phyloP scores from a whole-genome alignment of 2,888 invertebrate species.

The Griposia aprilina region DNA sequence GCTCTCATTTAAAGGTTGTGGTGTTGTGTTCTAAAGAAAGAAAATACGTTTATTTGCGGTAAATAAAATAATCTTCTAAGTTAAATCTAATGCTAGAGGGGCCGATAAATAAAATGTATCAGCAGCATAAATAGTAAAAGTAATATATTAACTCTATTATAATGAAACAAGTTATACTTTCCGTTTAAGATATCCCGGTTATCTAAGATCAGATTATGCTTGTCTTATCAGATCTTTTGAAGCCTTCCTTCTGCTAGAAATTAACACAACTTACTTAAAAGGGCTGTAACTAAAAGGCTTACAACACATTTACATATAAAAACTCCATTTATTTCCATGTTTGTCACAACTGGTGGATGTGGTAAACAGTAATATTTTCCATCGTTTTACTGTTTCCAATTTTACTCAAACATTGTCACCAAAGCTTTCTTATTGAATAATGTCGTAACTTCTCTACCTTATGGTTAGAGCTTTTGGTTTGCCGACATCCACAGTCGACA shows the following conservation, averaged over 20 bases:
- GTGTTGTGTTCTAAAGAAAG: no score
- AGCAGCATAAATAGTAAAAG: not conserved
- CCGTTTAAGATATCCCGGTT: not conserved
- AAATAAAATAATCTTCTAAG: no score
- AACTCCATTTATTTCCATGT: conserved; percentile 26
- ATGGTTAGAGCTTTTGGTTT: conserved; percentile 43
- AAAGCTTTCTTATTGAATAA: conserved; percentile 47
- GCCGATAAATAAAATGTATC: not conserved
- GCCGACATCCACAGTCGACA: conserved; percentile 27
- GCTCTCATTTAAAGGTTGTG: not conserved
- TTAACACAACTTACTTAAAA: conserved; percentile 15
- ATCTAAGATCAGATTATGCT: not conserved
- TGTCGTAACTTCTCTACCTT: conserved; percentile 59
- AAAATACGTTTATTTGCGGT: no score
- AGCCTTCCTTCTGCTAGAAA: not conserved
- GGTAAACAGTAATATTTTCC: conserved; percentile 50
- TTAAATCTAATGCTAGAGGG: not conserved
- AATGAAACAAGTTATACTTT: not conserved
- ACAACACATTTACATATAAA: conserved; percentile 38
- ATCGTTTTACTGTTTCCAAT: conserved; percentile 60
- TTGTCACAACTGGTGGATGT: conserved; percentile 16
- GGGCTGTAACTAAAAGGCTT: conserved; percentile 2
- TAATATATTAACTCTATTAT: not conserved
- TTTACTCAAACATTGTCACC: conserved; percentile 53
- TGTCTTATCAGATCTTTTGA: conserved; percentile 4